Evolutionary conservation across 2,113 vertebrate species (phyloP), one percentile per base, ranked within the genome.

Genomic region (Planiliza haematocheilus): DNA sequence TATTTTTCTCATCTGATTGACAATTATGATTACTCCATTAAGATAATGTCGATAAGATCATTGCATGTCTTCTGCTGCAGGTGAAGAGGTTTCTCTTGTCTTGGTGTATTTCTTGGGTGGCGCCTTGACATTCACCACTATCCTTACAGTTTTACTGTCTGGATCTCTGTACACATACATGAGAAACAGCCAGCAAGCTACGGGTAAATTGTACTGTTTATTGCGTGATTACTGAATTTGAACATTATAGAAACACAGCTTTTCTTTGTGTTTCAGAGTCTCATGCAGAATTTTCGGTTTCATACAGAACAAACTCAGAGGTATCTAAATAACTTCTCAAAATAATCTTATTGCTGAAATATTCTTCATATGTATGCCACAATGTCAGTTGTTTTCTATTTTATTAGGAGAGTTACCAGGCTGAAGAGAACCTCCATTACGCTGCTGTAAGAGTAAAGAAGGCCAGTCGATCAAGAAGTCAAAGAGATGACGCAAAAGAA

Each of bases 101-200:
- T 41, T 46, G 10, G 21, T 77, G 30, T 59, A 77, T 59, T 17
- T 63, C 41, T 20, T 81, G 42, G 45, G 45, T 45, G 82, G 38
- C 3, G 52, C 67, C 37, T 16, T 80, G 51, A 13, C 34, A 12
- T 42, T 83, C 39, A 52, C 21, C 37, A 65, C 53, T 36, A 20
- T 55, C 20, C 14, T 84, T 14, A 8, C 1, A 37, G 8, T 58
- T 56, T 41, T 57, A 10, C 39, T 80, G 30, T 13, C 46, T 20
- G 10, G 50, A 6, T 20, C 5, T 7, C 0, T 77, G 18, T 64
- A 2, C 18, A 41, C 20, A 0, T 17, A 1, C 8, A 56, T 20
- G 8, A 60, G 7, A 17, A 46, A 11, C 1, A 24, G 10, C 18
- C 14, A 10, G 39, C 34, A 13, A 5, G 14, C 1, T 24, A 12